phyloP scores from a whole-genome alignment of 2,113 vertebrate species.

The Syrrhaptes paradoxus region DNA sequence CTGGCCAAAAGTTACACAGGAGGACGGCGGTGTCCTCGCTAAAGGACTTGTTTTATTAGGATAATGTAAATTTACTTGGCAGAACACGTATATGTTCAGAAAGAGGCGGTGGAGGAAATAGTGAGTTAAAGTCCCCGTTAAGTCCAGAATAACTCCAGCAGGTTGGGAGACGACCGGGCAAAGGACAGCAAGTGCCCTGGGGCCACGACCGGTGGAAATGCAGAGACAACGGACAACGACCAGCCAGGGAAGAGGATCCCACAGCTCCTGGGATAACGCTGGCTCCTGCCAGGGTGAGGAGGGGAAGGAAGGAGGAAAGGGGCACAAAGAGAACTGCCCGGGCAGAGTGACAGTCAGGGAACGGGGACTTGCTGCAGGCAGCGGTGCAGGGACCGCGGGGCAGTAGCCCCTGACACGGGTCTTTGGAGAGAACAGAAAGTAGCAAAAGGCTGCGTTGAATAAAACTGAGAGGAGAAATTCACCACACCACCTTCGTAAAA shows the following conservation, averaged over 20 bases:
- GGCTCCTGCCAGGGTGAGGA: neutral
- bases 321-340: neutral
- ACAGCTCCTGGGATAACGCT: neutral
- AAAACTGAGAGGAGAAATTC: neutral
- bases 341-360: neutral
- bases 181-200: neutral
- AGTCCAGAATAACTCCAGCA: neutral
- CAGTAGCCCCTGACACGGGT: neutral
- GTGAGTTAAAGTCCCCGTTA: neutral
- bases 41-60: neutral
- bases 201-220: neutral
- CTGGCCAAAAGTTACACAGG: neutral
- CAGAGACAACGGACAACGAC: accelerated
- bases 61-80: neutral
- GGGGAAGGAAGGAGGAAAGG: neutral
- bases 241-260: neutral
- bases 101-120: neutral
- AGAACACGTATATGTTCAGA: neutral
- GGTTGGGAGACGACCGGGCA: neutral
- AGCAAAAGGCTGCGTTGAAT: neutral
- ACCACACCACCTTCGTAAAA: neutral
- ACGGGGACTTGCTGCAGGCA: neutral
- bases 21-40: neutral
- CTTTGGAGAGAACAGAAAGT: neutral
- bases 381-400: neutral